phyloP scores from a whole-genome alignment of 2,113 vertebrate species.

The Hyperopisus bebe region DNA sequence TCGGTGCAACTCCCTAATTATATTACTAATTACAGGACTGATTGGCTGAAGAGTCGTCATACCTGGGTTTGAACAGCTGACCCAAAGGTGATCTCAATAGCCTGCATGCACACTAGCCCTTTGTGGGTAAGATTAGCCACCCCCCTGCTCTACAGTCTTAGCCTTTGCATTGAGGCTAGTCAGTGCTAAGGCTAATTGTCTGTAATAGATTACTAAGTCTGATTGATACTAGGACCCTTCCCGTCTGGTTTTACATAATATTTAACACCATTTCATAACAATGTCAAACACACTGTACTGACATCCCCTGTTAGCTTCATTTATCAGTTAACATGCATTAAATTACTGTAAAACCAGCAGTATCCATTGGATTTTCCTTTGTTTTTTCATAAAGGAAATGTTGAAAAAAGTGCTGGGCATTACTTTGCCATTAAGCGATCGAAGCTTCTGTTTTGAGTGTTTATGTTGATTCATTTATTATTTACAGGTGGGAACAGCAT shows the following conservation, averaged over 20 bases:
- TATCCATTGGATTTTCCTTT: neutral
- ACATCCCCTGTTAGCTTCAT: neutral
- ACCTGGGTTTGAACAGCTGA: no score
- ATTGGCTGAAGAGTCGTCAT: no score
- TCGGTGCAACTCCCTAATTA: no score
- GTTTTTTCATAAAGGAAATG: neutral
- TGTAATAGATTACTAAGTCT: neutral
- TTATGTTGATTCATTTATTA: neutral
- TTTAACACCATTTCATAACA: neutral
- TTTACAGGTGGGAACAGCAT: neutral
- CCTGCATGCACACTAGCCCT: no score
- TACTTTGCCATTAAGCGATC: neutral
- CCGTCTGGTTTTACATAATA: neutral
- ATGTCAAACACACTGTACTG: neutral
- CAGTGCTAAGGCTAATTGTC: neutral
- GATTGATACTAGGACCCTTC: neutral
- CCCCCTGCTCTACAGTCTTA: neutral
- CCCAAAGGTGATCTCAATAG: no score
- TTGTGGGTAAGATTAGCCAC: no score
- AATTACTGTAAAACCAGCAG: neutral
- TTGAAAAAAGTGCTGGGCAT: neutral
- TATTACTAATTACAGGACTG: no score
- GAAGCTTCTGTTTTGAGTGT: neutral
- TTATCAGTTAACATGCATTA: neutral
- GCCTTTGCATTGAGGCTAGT: neutral